A percentile compares a stretch with the other conserved stretches of the same genome.
Conservation (phyloP, 2,888 invertebrate genomes). For the Mythimna loreyi region DNA sequence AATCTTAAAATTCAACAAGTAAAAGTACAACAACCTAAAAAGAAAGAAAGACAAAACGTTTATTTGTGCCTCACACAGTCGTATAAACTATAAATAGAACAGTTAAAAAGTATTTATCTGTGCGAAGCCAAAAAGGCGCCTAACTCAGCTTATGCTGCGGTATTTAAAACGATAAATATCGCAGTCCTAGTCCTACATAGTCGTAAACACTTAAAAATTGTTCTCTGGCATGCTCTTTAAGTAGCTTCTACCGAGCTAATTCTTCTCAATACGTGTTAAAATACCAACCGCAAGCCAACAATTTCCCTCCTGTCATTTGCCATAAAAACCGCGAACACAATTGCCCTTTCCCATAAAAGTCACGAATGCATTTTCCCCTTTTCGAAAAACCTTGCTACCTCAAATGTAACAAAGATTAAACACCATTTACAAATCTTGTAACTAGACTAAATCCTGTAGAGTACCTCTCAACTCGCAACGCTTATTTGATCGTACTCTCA, state of each 20-base stretch:
- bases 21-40: no score
- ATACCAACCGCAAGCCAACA: not conserved
- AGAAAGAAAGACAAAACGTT: no score
- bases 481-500: conserved; percentile 37
- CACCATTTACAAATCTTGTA: conserved; percentile 14
- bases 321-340: not conserved
- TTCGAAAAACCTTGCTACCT: not conserved
- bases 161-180: no score
- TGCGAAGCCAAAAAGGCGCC: no score
- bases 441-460: conserved; percentile 21
- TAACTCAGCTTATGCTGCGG: no score
- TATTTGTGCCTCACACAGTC: no score
- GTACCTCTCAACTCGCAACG: conserved; percentile 12
- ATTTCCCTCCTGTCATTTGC: not conserved
- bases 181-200: no score
- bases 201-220: no score
- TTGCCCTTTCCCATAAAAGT: not conserved
- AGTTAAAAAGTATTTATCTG: no score
- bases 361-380: not conserved
- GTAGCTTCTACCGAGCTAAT: not conserved
- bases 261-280: not conserved
- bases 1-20: no score
- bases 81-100: no score
- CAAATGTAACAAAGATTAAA: conserved; percentile 3
- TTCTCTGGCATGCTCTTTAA: no score